These are phyloP conservation scores for Cynodonichthys magdalenae DNA, from an alignment of 2,797 vertebrate species.

Conservation along the genomic window DNA sequence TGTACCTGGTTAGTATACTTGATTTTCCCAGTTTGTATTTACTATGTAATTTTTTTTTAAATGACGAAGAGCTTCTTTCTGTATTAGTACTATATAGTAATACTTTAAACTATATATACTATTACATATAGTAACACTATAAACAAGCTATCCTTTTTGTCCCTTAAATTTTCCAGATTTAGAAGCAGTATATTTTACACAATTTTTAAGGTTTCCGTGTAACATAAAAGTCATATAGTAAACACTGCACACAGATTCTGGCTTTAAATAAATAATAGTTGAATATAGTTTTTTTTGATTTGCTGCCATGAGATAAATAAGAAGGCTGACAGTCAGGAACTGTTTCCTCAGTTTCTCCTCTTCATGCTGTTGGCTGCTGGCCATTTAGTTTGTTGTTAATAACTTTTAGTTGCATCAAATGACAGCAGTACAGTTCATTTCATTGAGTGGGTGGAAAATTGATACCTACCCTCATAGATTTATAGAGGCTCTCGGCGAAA, in stretches of 20 bases:
- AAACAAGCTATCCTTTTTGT: no score
- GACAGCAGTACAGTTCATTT: not conserved
- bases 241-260: not conserved
- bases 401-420: not conserved
- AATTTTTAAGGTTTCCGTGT: no score
- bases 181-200: no score
- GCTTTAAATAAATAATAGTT: not conserved
- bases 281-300: not conserved
- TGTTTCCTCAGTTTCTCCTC: no score
- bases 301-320: not conserved
- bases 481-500: slow-evolving; percentile 87
- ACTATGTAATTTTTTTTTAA: no score
- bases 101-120: no score
- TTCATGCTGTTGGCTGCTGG: not conserved
- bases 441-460: not conserved
- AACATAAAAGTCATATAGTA: not conserved
- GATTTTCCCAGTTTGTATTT: no score
- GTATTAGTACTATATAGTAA: no score
- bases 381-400: not conserved
- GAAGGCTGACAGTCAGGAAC: not conserved
- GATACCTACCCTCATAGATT: slow-evolving; percentile 89
- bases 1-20: no score
- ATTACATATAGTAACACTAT: no score
- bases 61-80: no score
- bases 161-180: no score